phyloP scores from a whole-genome alignment of 2,797 vertebrate species.

The Remorina albescens region DNA sequence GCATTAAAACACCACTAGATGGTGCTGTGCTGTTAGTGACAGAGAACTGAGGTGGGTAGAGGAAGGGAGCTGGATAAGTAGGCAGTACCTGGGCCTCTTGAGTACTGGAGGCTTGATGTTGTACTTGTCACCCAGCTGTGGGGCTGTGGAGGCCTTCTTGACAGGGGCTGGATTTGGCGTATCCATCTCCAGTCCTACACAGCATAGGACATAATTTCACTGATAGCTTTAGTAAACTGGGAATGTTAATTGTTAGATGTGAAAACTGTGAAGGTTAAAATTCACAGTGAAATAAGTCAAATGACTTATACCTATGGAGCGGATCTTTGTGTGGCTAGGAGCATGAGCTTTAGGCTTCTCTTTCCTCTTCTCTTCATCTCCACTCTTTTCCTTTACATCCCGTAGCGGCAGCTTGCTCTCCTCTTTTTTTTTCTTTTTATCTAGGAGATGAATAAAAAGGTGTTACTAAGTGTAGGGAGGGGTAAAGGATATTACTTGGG shows the following conservation, averaged over 20 bases:
- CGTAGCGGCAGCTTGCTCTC: slow-evolving; percentile 84
- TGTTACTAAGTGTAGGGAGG: background rate
- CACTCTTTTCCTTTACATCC: slow-evolving; percentile 84
- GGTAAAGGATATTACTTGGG: accelerated
- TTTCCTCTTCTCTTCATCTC: slow-evolving; percentile 90
- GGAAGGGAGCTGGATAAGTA: no score
- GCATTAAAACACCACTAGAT: background rate
- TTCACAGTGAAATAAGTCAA: background rate
- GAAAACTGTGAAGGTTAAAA: no score
- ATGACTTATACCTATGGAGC: slow-evolving; percentile 91
- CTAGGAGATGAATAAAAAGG: slow-evolving; percentile 50
- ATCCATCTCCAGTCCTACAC: slow-evolving; percentile 91
- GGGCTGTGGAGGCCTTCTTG: slow-evolving; percentile 86
- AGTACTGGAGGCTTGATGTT: slow-evolving; percentile 93
- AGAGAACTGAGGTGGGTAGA: background rate
- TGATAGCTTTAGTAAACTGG: no score
- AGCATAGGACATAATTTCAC: background rate
- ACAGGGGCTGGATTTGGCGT: slow-evolving; percentile 83
- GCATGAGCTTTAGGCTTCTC: slow-evolving; percentile 95
- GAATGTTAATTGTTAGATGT: no score
- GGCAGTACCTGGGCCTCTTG: slow-evolving; percentile 89
- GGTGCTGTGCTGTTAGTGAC: background rate
- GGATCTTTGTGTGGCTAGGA: slow-evolving; percentile 94
- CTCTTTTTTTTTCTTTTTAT: slow-evolving; percentile 93
- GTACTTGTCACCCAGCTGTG: slow-evolving; percentile 91